A percentile compares a stretch with the other conserved stretches of the same genome.
phyloP scores from a whole-genome alignment of 2,113 vertebrate species.

The Forbesichthys agassizii region DNA sequence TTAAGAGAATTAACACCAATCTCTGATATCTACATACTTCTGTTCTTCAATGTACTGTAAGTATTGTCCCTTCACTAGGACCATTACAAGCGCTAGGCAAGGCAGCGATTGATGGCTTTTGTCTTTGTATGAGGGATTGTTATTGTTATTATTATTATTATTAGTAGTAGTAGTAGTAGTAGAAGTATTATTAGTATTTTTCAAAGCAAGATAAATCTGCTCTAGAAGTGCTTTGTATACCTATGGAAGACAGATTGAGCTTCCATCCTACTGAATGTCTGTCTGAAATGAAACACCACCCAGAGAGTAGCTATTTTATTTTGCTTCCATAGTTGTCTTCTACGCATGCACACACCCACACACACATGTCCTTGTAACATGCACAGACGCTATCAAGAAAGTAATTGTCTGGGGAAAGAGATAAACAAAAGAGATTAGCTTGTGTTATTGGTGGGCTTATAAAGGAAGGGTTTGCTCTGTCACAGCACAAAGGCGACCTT shows the following conservation, averaged over 20 bases:
- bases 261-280: background rate
- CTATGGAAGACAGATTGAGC: too few relatives aligned
- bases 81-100: background rate
- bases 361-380: constrained; percentile 54
- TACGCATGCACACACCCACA: constrained; percentile 45
- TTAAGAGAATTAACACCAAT: background rate
- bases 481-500: constrained; percentile 22
- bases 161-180: too few relatives aligned
- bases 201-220: too few relatives aligned
- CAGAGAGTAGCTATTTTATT: constrained; percentile 53
- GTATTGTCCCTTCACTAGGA: background rate
- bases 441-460: constrained; percentile 45
- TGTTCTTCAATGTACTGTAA: background rate
- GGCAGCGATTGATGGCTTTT: background rate
- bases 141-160: too few relatives aligned
- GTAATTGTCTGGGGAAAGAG: constrained; percentile 56
- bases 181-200: too few relatives aligned
- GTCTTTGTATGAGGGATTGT: constrained; percentile 8
- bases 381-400: constrained; percentile 54
- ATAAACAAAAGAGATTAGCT: constrained; percentile 59
- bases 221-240: too few relatives aligned
- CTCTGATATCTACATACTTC: background rate
- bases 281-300: background rate
- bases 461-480: constrained; percentile 30
- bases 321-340: constrained; percentile 18